These are phyloP conservation scores for Gambusia affinis DNA, from an alignment of 2,113 vertebrate species.

Conservation along the genomic window DNA sequence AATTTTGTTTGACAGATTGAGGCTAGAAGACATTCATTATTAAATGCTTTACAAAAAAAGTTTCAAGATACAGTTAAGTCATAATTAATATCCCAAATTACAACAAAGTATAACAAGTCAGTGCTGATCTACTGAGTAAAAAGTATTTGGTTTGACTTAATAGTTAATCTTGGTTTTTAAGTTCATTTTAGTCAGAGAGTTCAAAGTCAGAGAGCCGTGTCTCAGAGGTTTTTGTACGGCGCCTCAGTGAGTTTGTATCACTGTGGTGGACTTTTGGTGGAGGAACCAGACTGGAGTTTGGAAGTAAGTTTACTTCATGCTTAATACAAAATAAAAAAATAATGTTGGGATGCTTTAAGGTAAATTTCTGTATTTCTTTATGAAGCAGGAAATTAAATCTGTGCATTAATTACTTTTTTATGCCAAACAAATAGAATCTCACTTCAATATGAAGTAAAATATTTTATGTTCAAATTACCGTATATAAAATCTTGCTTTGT, in stretches of 20 bases:
- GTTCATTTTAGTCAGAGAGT: no score
- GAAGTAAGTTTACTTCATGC: background rate
- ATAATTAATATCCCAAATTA: background rate
- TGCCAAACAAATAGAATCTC: no score
- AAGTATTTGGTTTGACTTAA: background rate
- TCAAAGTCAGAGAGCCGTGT: background rate
- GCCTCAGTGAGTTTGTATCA: background rate
- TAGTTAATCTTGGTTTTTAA: background rate
- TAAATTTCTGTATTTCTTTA: no score
- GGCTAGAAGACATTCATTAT: background rate
- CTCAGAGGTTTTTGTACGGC: background rate
- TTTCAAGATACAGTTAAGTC: background rate
- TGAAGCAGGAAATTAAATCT: no score
- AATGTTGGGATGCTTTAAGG: no score
- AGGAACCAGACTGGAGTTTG: background rate
- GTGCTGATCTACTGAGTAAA: background rate
- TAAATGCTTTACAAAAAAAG: background rate
- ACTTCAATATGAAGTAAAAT: no score
- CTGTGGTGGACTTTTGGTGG: background rate
- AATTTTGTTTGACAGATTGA: background rate
- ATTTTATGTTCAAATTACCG: no score
- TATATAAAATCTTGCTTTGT: no score
- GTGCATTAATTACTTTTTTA: no score
- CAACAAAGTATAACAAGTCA: background rate
- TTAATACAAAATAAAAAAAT: no score